Evolutionary conservation across 2,113 vertebrate genomes (phyloP), one percentile per base, ranked within the genome.

Genomic region (Turdus rufiventris): DNA sequence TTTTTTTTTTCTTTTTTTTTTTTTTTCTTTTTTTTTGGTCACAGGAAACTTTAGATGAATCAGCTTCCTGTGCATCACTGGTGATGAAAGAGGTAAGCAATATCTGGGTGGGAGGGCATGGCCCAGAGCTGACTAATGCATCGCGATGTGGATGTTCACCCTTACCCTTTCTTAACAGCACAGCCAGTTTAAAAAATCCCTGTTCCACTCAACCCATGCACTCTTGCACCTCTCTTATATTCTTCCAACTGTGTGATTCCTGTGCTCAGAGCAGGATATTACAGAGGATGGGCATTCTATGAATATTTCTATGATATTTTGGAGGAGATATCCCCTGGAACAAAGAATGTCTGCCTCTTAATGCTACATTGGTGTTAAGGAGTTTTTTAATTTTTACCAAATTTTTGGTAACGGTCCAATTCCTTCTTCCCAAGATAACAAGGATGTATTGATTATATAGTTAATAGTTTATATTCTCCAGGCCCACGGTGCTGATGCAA

Each of bases 1-100:
- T 21, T n/a, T n/a, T 45, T 56, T 40, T 50, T 33, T 9, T 10
- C 7, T 24, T 21, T 20, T 28, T 61, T 18, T 48, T 61, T 25
- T 24, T 15, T 47, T 24, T 21, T 15, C 23, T 24, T 21, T 60
- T 48, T 90, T 62, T 62, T 29, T 25, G 12, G 0, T 10, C 28
- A 76, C 18, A 33, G 51, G 76, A 87, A 89, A 50, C 61, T 73
- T 38, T 29, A 62, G 76, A 66, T 74, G 26, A 95, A 54, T 92
- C 91, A 62, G 18, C 51, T 94, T 91, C 80, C 76, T 84, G 29
- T 81, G 68, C 72, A 45, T 77, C 33, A 62, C 60, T 66, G 58
- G 21, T 85, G 79, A 58, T 73, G 75, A n/a, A 79, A 61, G 42
- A 7, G 1, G 9, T n/a, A 24, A 79, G 17, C 47, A 43, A n/a